These are phyloP conservation scores for Ridgeia piscesae DNA, from an alignment of 1,140 invertebrate species.

Conservation along the genomic window DNA sequence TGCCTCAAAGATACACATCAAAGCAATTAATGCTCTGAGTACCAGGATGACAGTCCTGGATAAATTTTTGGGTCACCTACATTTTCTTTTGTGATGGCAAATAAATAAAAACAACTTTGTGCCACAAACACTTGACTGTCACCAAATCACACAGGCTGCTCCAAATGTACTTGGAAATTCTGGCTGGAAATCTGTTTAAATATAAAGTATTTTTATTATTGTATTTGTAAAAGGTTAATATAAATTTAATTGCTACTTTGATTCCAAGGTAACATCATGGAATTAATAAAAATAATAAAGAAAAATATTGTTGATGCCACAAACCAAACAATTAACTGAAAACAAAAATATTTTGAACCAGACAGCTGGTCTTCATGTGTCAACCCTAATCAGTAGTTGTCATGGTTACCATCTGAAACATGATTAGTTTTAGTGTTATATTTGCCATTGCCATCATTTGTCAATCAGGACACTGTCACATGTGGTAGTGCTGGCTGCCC, in stretches of 20 bases:
- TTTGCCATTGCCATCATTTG: background rate
- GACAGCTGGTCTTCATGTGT: background rate
- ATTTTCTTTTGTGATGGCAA: background rate
- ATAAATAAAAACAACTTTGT: background rate
- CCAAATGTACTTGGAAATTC: background rate
- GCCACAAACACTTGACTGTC: background rate
- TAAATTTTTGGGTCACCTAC: background rate
- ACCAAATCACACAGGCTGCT: background rate
- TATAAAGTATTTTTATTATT: too few relatives aligned
- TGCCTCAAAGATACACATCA: background rate
- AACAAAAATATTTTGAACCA: background rate
- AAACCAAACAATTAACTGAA: too few relatives aligned
- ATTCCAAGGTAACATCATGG: too few relatives aligned
- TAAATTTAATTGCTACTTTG: too few relatives aligned
- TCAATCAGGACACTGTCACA: background rate
- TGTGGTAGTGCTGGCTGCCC: too few relatives aligned
- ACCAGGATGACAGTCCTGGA: background rate
- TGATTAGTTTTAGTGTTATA: background rate
- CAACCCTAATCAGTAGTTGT: background rate
- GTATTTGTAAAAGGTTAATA: too few relatives aligned
- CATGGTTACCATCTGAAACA: background rate
- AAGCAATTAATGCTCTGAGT: background rate
- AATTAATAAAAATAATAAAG: too few relatives aligned
- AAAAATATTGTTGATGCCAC: too few relatives aligned
- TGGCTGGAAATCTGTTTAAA: too few relatives aligned